Percentiles rank a stretch among this genome's conserved stretches.
Conservation (phyloP, 2,888 invertebrate species). For the Calliscelio sp. region DNA sequence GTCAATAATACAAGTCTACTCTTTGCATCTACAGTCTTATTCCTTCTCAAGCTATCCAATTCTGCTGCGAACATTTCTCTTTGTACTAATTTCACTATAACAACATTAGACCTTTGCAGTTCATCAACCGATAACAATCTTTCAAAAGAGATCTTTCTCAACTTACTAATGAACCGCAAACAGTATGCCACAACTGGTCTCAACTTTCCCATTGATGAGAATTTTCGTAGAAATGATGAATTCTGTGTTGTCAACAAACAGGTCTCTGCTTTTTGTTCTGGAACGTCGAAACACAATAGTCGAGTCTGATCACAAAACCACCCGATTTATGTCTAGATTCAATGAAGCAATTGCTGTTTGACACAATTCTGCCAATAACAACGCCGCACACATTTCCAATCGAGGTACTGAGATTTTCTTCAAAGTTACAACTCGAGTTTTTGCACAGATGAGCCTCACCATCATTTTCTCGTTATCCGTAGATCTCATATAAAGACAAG, state of each 20-base stretch:
- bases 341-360: no score
- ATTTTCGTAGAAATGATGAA: conserved; percentile 17
- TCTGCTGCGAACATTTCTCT: neutral
- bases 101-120: neutral
- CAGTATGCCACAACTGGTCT: conserved; percentile 15
- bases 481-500: conserved; percentile 10
- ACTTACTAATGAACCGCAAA: neutral
- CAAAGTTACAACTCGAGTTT: conserved; percentile 18
- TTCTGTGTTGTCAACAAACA: no score
- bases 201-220: conserved; percentile 12
- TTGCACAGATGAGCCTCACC: neutral
- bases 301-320: no score
- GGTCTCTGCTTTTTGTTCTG: no score
- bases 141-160: neutral
- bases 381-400: conserved; percentile 7
- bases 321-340: no score
- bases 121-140: conserved; percentile 4
- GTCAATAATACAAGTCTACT: neutral
- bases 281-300: no score
- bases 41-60: neutral
- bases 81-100: neutral
- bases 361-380: neutral
- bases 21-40: neutral
- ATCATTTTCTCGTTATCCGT: neutral
- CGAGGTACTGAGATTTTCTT: neutral